These are phyloP conservation scores for Ptychadena robeensis DNA, from an alignment of 2,797 vertebrate genomes.

Conservation along the genomic window DNA sequence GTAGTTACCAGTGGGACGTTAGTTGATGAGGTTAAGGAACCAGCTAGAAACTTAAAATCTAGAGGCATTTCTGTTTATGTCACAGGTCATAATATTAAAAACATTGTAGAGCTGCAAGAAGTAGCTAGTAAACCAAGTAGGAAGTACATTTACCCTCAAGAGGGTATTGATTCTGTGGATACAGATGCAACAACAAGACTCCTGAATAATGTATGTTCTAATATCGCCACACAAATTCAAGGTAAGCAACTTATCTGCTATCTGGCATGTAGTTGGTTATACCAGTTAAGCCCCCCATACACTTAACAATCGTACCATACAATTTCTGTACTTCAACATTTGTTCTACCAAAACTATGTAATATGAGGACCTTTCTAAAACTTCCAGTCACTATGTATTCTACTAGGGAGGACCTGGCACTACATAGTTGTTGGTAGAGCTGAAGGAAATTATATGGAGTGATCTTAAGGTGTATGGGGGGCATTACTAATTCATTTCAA, in stretches of 20 bases:
- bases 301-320: too few relatives aligned
- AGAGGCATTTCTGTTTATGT: conserved; percentile 77
- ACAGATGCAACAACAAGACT: conserved; percentile 66
- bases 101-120: conserved; percentile 68
- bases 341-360: too few relatives aligned
- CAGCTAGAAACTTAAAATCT: conserved; percentile 70
- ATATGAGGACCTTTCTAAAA: too few relatives aligned
- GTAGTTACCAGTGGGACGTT: conserved; percentile 81
- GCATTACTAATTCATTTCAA: too few relatives aligned
- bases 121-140: conserved; percentile 78
- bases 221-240: conserved; percentile 71
- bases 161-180: conserved; percentile 74
- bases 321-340: too few relatives aligned
- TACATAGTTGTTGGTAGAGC: too few relatives aligned
- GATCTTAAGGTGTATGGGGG: too few relatives aligned
- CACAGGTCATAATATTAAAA: conserved; percentile 74
- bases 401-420: too few relatives aligned
- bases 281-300: too few relatives aligned
- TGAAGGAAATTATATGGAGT: too few relatives aligned
- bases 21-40: conserved; percentile 68
- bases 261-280: not conserved
- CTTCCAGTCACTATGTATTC: too few relatives aligned
- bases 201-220: conserved; percentile 75
- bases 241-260: conserved; percentile 68
- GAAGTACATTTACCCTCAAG: conserved; percentile 72